Evolutionary conservation across 1,140 invertebrate species (phyloP).

Genomic region (Drosophila repletoides): DNA sequence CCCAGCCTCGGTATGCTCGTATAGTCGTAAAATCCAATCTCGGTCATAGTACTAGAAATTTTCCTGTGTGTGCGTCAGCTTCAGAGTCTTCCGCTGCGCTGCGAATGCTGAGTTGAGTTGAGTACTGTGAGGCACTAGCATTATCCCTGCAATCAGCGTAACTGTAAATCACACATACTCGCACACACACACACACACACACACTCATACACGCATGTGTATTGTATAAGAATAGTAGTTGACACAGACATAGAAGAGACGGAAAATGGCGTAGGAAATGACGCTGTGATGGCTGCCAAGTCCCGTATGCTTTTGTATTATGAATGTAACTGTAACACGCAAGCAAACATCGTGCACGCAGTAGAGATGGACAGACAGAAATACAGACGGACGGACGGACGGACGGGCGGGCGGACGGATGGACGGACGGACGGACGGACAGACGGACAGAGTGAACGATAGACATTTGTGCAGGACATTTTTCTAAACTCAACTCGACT

Average conservation of each 20-base stretch:
- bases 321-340: slow-evolving; percentile 75
- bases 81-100: slow-evolving; percentile 38
- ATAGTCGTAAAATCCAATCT: too few species aligned
- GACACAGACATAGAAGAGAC: slow-evolving; percentile 28
- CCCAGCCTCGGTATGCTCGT: too few species aligned
- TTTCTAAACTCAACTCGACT: slow-evolving; percentile 37
- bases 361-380: slow-evolving; percentile 16
- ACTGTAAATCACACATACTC: slow-evolving; percentile 72
- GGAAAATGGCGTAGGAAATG: slow-evolving; percentile 74
- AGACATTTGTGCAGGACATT: slow-evolving; percentile 29
- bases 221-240: slow-evolving; percentile 35
- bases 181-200: neutral
- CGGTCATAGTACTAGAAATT: too few species aligned
- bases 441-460: neutral
- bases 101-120: slow-evolving; percentile 19
- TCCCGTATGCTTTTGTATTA: slow-evolving; percentile 75
- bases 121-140: slow-evolving; percentile 45
- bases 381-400: neutral
- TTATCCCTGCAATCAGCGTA: slow-evolving; percentile 77
- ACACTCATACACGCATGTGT: too few species aligned
- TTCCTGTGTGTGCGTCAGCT: neutral
- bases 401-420: neutral
- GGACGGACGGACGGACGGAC: neutral
- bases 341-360: slow-evolving; percentile 65
- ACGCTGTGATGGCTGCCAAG: slow-evolving; percentile 61